Evolutionary conservation across 2,888 invertebrate species (phyloP), one percentile per base, ranked within the genome.

Genomic region (Gandaritis pyraliata): DNA sequence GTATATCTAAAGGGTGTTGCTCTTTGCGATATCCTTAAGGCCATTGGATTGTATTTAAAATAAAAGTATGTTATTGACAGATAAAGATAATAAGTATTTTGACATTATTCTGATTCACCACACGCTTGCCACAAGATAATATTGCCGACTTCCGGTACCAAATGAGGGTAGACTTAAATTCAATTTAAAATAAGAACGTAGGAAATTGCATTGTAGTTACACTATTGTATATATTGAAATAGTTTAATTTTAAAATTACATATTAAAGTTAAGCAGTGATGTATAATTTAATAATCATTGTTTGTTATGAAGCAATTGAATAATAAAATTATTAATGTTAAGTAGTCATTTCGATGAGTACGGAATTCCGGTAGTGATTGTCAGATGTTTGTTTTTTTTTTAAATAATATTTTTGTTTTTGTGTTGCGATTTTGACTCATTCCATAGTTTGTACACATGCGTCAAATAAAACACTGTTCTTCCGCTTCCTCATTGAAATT

Each of bases 11-110:
- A n/a, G 68, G 63, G 60, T 62, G 50, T 64, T 71, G 71, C 69
- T 64, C 74, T 70, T 68, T 56, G 62, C 63, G 63, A 66, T 66
- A 68, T 59, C 56, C 59, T 66, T 66, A 58, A 64, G 72, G 69
- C 61, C 58, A 52, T 61, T 56, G 39, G 29, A 47, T 56, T 56
- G 52, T 64, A 64, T 59, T 64, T 64, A 49, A 59, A 53, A 39
- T 58, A 45, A 62, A 66, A 50, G 58, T 50, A 7, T 47, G 46
- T 58, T 33, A 50, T 62, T 62, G 45, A 43, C 30, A 30, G 13
- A 33, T 33, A 33, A 33, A 33, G 1, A 52, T 55, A 45, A 56
- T 52, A 55, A 29, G 15, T 23, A 52, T 55, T 62, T 58, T 56
- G 51, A 47, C 46, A 58, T 54, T 58, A 39, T 58, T 62, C 48